Percentiles rank a stretch among this genome's conserved stretches.
phyloP scores from a whole-genome alignment of 2,113 vertebrate species.

The Leptobrachium ailaonicum region DNA sequence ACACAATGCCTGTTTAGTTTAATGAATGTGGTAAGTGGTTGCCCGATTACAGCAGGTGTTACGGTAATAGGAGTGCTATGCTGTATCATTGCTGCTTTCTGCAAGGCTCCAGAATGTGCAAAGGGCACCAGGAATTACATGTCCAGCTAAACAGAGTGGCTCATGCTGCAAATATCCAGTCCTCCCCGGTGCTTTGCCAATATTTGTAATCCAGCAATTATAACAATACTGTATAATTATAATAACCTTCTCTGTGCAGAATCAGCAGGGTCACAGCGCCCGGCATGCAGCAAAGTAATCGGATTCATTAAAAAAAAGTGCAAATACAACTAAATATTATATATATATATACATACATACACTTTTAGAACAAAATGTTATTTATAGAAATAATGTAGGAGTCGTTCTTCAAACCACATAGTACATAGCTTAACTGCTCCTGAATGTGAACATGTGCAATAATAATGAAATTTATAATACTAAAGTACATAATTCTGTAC shows the following conservation, averaged over 20 bases:
- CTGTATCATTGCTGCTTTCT: neutral
- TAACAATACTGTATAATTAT: neutral
- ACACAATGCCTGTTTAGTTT: neutral
- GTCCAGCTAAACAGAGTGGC: neutral
- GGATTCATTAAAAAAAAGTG: neutral
- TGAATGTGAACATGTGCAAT: too few relatives aligned
- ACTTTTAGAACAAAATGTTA: too few relatives aligned
- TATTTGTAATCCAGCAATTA: neutral
- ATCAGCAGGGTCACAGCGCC: neutral
- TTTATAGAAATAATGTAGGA: too few relatives aligned
- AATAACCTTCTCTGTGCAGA: neutral
- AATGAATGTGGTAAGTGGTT: neutral
- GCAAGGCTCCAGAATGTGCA: neutral
- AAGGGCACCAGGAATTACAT: neutral
- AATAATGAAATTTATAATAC: too few relatives aligned
- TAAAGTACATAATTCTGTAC: too few relatives aligned
- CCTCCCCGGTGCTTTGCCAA: neutral
- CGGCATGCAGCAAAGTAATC: neutral
- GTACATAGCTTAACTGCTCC: too few relatives aligned
- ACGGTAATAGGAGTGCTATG: constrained; percentile 1
- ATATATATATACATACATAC: too few relatives aligned
- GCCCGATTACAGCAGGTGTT: neutral
- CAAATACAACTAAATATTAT: too few relatives aligned
- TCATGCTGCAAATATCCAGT: neutral
- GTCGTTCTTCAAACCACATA: too few relatives aligned